phyloP scores from a whole-genome alignment of 2,888 invertebrate species.

The Drymonia ruficornis region DNA sequence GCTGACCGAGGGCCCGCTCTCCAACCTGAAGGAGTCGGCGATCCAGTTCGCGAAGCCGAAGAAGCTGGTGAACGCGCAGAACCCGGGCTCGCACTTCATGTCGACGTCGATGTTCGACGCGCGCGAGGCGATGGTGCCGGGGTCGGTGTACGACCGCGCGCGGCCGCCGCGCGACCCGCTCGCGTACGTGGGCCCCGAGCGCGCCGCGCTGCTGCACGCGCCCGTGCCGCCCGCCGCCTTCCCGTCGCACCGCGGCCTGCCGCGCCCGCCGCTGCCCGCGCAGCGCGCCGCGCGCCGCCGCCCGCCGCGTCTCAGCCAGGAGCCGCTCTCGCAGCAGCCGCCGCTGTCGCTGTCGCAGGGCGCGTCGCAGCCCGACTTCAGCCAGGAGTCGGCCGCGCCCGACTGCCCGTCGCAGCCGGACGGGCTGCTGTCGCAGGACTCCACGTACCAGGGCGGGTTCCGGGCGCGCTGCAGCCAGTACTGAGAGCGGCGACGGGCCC shows the following conservation, averaged over 20 bases:
- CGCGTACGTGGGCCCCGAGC: slow-evolving; percentile 95
- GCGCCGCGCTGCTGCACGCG: slow-evolving; percentile 90
- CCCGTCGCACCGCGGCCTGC: slow-evolving; percentile 94
- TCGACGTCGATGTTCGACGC: slow-evolving; percentile 98
- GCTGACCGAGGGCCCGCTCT: slow-evolving; percentile 98
- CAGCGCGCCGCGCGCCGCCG: slow-evolving; percentile 66
- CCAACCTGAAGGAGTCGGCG: slow-evolving; percentile 97
- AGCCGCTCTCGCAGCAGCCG: slow-evolving; percentile 90
- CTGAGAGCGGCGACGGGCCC: slow-evolving; percentile 89
- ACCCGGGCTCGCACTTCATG: slow-evolving; percentile 99
- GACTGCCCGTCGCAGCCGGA: slow-evolving; percentile 98
- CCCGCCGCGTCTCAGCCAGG: slow-evolving; percentile 85
- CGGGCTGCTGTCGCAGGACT: slow-evolving; percentile 96
- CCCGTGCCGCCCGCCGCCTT: slow-evolving; percentile 97
- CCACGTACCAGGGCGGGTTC: slow-evolving; percentile 91
- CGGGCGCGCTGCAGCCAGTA: slow-evolving; percentile 88
- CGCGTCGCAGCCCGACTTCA: slow-evolving; percentile 89
- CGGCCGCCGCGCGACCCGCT: slow-evolving; percentile 94
- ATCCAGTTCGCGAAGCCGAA: slow-evolving; percentile 99
- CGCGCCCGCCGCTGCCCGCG: slow-evolving; percentile 85
- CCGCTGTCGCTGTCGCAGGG: slow-evolving; percentile 89
- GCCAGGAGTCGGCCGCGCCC: slow-evolving; percentile 93
- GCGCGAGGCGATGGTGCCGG: slow-evolving; percentile 96
- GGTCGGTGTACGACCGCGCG: slow-evolving; percentile 96
- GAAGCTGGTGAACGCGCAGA: slow-evolving; percentile 96